These are phyloP conservation scores for Agrotis exclamationis DNA, from an alignment of 2,888 invertebrate species.

Conservation along the genomic window DNA sequence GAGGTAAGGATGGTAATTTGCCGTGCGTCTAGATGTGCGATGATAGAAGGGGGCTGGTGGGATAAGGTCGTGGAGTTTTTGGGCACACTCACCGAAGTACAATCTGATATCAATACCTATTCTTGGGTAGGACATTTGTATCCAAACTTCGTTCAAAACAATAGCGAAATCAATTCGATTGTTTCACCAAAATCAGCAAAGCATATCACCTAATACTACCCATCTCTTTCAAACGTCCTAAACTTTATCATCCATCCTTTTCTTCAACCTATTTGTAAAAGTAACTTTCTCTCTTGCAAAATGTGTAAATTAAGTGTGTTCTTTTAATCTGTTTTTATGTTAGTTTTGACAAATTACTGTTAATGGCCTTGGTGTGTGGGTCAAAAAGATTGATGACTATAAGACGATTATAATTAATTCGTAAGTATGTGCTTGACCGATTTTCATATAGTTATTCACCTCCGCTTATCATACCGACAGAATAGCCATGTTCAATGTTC, in stretches of 20 bases:
- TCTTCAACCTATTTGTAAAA: slow-evolving; percentile 19
- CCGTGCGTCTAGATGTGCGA: no score
- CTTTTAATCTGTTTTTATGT: neutral
- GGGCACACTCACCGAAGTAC: no score
- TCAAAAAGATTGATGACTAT: slow-evolving; percentile 1
- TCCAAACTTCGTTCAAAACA: neutral
- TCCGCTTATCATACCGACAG: no score
- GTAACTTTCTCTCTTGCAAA: slow-evolving; percentile 34
- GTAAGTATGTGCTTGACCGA: neutral
- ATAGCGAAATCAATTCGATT: slow-evolving; percentile 1
- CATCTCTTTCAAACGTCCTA: slow-evolving; percentile 19
- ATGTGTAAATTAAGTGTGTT: slow-evolving; percentile 17
- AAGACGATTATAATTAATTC: neutral
- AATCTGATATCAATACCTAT: no score
- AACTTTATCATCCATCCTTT: slow-evolving; percentile 14
- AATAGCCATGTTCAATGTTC: no score
- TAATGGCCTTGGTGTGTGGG: slow-evolving; percentile 38
- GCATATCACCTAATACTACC: neutral
- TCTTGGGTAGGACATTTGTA: no score
- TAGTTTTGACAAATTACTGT: neutral
- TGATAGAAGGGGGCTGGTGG: no score
- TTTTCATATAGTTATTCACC: no score
- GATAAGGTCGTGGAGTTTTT: no score
- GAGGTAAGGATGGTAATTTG: no score
- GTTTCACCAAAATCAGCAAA: slow-evolving; percentile 6